These are phyloP conservation scores for Laupala kohalensis DNA, from an alignment of 1,140 invertebrate species.

Conservation along the genomic window DNA sequence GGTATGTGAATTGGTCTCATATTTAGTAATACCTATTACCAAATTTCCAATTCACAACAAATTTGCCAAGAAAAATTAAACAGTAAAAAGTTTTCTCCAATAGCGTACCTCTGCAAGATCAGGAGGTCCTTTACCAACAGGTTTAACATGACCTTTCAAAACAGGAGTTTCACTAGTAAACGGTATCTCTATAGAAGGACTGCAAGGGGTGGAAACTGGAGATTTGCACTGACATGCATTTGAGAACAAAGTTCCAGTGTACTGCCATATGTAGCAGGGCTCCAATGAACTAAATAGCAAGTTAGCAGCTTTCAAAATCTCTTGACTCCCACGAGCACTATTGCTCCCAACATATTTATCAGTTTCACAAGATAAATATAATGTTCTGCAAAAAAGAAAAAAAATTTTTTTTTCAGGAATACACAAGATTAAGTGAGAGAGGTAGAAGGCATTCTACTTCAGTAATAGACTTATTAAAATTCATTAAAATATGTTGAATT, in stretches of 20 bases:
- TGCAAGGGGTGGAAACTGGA: conserved; percentile 10
- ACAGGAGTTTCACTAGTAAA: not conserved
- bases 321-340: conserved; percentile 29
- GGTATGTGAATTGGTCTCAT: too few species aligned
- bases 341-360: conserved; percentile 10
- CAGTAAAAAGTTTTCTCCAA: too few species aligned
- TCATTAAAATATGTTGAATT: not conserved
- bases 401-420: not conserved
- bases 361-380: conserved; percentile 10
- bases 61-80: too few species aligned
- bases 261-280: conserved; percentile 76
- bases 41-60: too few species aligned
- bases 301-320: conserved; percentile 73
- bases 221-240: conserved; percentile 37
- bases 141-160: conserved; percentile 25
- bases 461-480: not conserved
- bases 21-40: too few species aligned
- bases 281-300: conserved; percentile 74
- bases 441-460: not conserved
- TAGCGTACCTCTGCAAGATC: conserved; percentile 40
- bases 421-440: not conserved
- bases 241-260: conserved; percentile 56
- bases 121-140: conserved; percentile 44
- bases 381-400: conserved; percentile 3
- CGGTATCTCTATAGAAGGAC: conserved; percentile 19